phyloP scores from a whole-genome alignment of 2,888 invertebrate species.

The Kuschelorhynchus macadamiae region DNA sequence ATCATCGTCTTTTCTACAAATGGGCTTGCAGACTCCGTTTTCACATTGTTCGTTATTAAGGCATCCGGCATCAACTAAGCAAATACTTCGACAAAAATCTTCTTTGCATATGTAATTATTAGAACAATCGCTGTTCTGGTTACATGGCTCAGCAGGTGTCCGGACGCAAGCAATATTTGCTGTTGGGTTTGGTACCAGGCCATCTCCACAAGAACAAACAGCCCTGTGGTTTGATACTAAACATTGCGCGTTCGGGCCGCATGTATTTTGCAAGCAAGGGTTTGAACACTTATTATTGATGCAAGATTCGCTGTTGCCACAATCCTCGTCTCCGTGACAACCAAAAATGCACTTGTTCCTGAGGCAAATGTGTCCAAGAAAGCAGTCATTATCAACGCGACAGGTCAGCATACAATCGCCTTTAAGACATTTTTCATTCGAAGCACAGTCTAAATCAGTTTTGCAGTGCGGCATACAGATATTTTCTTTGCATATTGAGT shows the following conservation, averaged over 20 bases:
- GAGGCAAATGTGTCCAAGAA: constrained; percentile 91
- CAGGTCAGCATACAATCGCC: constrained; percentile 91
- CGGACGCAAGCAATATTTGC: constrained; percentile 91
- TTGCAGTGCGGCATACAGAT: constrained; percentile 85
- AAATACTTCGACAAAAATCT: constrained; percentile 82
- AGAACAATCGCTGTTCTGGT: constrained; percentile 82
- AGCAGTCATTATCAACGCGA: constrained; percentile 92
- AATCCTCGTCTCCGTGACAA: constrained; percentile 89
- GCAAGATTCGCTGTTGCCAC: constrained; percentile 87
- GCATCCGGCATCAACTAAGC: constrained; percentile 82
- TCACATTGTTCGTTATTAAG: constrained; percentile 87
- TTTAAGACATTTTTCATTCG: constrained; percentile 89
- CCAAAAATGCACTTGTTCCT: constrained; percentile 89
- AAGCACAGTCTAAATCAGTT: constrained; percentile 86
- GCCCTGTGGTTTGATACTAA: constrained; percentile 86
- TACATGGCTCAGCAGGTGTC: constrained; percentile 82
- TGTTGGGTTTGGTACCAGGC: constrained; percentile 89
- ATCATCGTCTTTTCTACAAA: constrained; percentile 88
- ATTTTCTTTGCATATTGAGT: constrained; percentile 83
- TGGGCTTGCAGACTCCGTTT: constrained; percentile 84
- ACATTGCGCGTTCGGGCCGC: constrained; percentile 89
- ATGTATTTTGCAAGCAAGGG: constrained; percentile 83
- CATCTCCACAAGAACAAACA: constrained; percentile 83
- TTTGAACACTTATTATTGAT: constrained; percentile 84
- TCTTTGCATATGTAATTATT: constrained; percentile 81